Percentiles rank a stretch among this genome's conserved stretches.
phyloP scores from a whole-genome alignment of 2,797 vertebrate species.

The Ctenopoma multispine region DNA sequence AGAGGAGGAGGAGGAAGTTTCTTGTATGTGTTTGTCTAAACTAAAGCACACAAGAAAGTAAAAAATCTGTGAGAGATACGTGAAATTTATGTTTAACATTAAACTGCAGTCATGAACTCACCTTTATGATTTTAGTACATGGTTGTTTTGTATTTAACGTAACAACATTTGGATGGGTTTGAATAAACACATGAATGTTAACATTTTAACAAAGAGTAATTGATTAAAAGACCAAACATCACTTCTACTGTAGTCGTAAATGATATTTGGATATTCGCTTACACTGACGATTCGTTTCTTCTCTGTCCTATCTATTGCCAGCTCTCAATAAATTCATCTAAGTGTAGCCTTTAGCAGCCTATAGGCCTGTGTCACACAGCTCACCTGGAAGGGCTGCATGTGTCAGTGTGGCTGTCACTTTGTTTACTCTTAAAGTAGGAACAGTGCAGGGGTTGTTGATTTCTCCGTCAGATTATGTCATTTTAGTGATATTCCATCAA shows the following conservation, averaged over 20 bases:
- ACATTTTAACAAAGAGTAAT: background rate
- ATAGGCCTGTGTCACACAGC: constrained; percentile 65
- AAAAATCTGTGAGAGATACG: background rate
- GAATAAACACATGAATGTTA: background rate
- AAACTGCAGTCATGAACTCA: background rate
- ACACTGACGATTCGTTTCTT: constrained; percentile 4
- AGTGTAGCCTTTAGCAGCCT: constrained; percentile 70
- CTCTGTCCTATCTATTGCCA: constrained; percentile 34
- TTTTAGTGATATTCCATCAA: constrained; percentile 5
- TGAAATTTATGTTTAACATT: background rate
- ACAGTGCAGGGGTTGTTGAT: constrained; percentile 35
- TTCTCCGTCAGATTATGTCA: constrained; percentile 27
- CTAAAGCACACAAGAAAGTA: background rate
- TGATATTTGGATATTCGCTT: background rate
- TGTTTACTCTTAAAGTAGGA: constrained; percentile 60
- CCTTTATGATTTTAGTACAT: background rate
- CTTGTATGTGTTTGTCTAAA: background rate
- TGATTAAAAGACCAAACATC: background rate
- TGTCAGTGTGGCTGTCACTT: constrained; percentile 65
- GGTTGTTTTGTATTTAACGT: background rate
- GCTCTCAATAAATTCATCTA: constrained; percentile 64
- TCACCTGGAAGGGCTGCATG: constrained; percentile 62
- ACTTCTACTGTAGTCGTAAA: constrained; percentile 11
- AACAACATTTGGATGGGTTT: background rate
- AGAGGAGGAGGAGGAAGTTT: background rate